Percentiles rank a stretch among this genome's conserved stretches.
phyloP scores from a whole-genome alignment of 1,140 invertebrate genomes.

The Periplaneta americana region DNA sequence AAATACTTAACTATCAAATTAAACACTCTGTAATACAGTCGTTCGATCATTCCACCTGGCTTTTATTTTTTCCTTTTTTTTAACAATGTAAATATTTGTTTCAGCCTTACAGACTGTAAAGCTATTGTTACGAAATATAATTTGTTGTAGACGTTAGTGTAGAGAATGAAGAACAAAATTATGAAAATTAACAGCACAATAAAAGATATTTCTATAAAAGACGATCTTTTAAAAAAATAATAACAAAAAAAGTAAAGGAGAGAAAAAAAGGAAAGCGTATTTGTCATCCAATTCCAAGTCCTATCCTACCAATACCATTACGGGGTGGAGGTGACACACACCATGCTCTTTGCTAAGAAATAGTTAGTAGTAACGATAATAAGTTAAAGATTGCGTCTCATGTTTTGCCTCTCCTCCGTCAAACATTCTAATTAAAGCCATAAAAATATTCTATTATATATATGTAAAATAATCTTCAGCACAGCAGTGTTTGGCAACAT shows the following conservation, averaged over 20 bases:
- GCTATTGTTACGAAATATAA: constrained; percentile 5
- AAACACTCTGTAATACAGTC: background rate
- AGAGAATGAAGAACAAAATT: background rate
- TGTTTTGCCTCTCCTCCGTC: background rate
- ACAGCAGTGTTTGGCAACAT: constrained; percentile 13
- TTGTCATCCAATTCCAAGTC: background rate
- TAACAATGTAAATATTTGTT: constrained; percentile 12
- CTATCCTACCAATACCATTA: background rate
- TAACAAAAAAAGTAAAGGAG: background rate
- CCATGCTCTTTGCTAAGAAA: background rate
- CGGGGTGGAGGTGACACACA: background rate
- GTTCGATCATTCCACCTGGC: constrained; percentile 7
- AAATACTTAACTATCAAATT: background rate
- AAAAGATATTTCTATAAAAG: constrained; percentile 2
- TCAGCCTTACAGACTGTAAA: constrained; percentile 6
- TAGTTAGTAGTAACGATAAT: background rate
- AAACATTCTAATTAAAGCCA: constrained; percentile 13
- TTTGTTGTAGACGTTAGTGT: background rate
- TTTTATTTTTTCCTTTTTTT: constrained; percentile 11
- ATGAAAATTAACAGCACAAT: background rate
- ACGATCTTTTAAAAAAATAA: constrained; percentile 1
- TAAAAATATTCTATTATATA: constrained; percentile 13
- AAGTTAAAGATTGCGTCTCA: background rate
- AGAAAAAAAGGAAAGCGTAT: background rate
- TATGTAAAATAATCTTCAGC: constrained; percentile 15